Base-by-base conservation (phyloP, 1,140 invertebrate genomes). In the Apis cerana region DNA sequence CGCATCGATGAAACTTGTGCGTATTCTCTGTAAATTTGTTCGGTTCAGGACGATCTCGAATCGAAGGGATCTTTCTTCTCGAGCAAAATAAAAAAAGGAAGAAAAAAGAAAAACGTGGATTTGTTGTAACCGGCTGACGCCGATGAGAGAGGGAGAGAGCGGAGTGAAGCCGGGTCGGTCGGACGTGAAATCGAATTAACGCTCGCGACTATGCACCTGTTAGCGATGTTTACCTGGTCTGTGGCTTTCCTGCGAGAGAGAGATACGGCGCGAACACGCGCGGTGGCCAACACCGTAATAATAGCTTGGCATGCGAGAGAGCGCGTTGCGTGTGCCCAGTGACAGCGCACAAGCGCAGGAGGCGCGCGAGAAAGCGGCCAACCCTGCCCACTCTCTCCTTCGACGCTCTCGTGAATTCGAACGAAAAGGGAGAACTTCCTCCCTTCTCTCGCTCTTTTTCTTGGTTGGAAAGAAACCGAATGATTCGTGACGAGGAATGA, bases 311-410 rank as follows among this genome's bases (percentile, higher is more conserved):
- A 88, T 91, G 92, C 88, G 89, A 89, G 61, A 76, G 68, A 87
- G 77, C 68, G 86, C 77, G 88, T 93, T 92, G 93, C 93, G 92
- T 93, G 92, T 91, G 87, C 82, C 48, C 88, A 92, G 90, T 92
- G 93, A 94, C 91, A 93, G 91, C 33, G 91, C 90, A 85, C 89
- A 90, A 89, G 86, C 90, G 91, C 92, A 92, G 89, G 89, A 92
- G 91, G 91, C 83, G 86, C 92, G 91, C 91, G 92, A 91, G 90
- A 84, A 87, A 84, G 75, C 68, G 52, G 59, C 1, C 56, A 74
- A 79, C 85, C 85, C 77, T 59, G 62, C 56, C 2, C 61, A 21
- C 33, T 59, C 82, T n/a, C 69, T 87, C 85, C 21, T 52, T 68
- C 8, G 5, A 12, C 12, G 5, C 33, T 43, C 0, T 43, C 33